Conservation (phyloP, 1,140 invertebrate genomes). For the Papilio helenus region DNA sequence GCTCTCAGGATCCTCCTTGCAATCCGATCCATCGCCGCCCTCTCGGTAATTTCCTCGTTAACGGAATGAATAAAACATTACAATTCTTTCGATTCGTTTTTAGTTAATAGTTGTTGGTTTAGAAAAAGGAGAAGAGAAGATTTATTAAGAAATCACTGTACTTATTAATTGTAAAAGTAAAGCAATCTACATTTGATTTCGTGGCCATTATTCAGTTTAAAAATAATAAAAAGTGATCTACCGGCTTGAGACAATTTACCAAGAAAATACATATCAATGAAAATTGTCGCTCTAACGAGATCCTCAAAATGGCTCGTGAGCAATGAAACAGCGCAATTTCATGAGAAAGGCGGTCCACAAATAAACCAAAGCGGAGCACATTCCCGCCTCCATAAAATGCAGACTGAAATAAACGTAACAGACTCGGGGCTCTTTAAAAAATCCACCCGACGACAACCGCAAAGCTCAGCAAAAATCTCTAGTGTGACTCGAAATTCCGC, state of each 20-base stretch:
- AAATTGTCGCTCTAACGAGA: constrained; percentile 72
- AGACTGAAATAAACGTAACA: constrained; percentile 77
- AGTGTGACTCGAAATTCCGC: constrained; percentile 73
- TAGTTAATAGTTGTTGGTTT: constrained; percentile 79
- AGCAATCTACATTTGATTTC: constrained; percentile 19
- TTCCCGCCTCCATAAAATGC: constrained; percentile 78
- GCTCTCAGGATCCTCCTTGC: constrained; percentile 72
- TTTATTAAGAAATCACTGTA: neutral
- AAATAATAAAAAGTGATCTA: constrained; percentile 56
- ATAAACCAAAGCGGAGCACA: constrained; percentile 77
- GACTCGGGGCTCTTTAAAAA: constrained; percentile 73
- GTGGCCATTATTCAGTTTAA: constrained; percentile 37
- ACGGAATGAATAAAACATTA: constrained; percentile 83
- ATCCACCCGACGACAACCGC: constrained; percentile 70
- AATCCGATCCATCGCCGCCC: constrained; percentile 78
- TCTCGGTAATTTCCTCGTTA: constrained; percentile 82
- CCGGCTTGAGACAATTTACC: constrained; percentile 57
- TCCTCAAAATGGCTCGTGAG: constrained; percentile 74
- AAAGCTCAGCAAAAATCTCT: constrained; percentile 74
- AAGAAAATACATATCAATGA: constrained; percentile 68
- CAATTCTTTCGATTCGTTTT: constrained; percentile 81
- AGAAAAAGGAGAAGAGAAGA: neutral
- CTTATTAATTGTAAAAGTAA: neutral
- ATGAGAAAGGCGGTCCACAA: constrained; percentile 74
- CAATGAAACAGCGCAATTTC: constrained; percentile 79